phyloP scores from a whole-genome alignment of 2,888 invertebrate genomes.

The Tillus elongatus region DNA sequence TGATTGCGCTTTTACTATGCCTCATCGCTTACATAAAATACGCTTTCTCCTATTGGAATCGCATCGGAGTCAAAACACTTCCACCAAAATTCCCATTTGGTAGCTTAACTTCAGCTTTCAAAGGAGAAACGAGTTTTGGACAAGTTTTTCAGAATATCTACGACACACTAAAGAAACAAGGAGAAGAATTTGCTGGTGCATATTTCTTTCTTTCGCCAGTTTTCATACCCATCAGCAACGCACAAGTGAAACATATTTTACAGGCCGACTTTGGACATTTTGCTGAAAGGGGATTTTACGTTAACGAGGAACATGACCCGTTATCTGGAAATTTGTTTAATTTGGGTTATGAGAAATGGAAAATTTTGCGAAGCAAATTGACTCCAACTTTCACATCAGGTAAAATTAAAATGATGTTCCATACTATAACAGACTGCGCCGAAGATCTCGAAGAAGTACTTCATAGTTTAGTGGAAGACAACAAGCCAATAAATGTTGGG shows the following conservation, averaged over 20 bases:
- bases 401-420: slow-evolving; percentile 56
- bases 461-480: slow-evolving; percentile 31
- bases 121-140: slow-evolving; percentile 20
- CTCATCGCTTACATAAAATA: slow-evolving; percentile 15
- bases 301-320: slow-evolving; percentile 32
- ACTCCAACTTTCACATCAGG: slow-evolving; percentile 47
- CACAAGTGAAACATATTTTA: slow-evolving; percentile 32
- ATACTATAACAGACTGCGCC: slow-evolving; percentile 47
- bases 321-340: slow-evolving; percentile 27
- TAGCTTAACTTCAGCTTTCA: slow-evolving; percentile 18
- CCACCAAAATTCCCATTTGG: slow-evolving; percentile 25
- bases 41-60: slow-evolving; percentile 20
- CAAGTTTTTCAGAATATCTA: slow-evolving; percentile 20
- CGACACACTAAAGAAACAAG: slow-evolving; percentile 15
- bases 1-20: background rate
- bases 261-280: slow-evolving; percentile 36
- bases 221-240: slow-evolving; percentile 32
- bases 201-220: slow-evolving; percentile 26
- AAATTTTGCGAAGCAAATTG: slow-evolving; percentile 35
- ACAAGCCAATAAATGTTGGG: slow-evolving; percentile 29
- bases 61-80: slow-evolving; percentile 20
- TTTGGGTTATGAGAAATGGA: slow-evolving; percentile 38
- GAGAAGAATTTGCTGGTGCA: background rate
- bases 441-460: slow-evolving; percentile 44
- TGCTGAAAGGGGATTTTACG: slow-evolving; percentile 30